These are phyloP conservation scores for Miltochrista miniata DNA, from an alignment of 2,888 invertebrate species.

Conservation along the genomic window DNA sequence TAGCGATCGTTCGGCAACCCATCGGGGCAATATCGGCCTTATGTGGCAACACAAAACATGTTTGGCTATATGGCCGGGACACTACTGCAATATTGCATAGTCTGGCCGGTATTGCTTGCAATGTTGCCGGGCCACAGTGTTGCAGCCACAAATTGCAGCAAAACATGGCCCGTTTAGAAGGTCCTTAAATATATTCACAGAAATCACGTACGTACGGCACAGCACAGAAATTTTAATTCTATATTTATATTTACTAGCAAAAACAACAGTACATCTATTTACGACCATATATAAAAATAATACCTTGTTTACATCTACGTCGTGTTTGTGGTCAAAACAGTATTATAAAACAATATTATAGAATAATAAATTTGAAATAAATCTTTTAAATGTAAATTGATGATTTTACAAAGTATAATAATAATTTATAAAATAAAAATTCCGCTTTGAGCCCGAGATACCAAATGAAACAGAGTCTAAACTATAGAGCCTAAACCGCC, in stretches of 20 bases:
- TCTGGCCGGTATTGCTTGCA: too few species aligned
- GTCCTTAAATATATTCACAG: too few species aligned
- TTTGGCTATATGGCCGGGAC: too few species aligned
- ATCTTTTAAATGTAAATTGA: slow-evolving; percentile 24
- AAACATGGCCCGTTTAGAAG: too few species aligned
- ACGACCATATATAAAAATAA: slow-evolving; percentile 32
- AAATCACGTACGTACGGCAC: slow-evolving; percentile 39
- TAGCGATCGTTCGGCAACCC: too few species aligned
- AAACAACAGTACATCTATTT: slow-evolving; percentile 16
- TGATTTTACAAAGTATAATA: slow-evolving; percentile 27
- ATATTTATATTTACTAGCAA: slow-evolving; percentile 14
- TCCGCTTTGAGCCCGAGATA: slow-evolving; percentile 29
- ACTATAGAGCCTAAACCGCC: slow-evolving; percentile 18
- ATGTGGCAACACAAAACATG: too few species aligned
- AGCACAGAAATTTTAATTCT: slow-evolving; percentile 44
- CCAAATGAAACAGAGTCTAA: slow-evolving; percentile 26
- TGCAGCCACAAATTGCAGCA: too few species aligned
- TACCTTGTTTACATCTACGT: slow-evolving; percentile 15
- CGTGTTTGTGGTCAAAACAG: slow-evolving; percentile 16
- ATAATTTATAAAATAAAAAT: slow-evolving; percentile 36
- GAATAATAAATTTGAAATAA: slow-evolving; percentile 26
- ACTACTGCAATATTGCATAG: too few species aligned
- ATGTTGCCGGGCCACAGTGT: too few species aligned
- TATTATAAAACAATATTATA: slow-evolving; percentile 28
- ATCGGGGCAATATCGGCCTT: too few species aligned